Evolutionary conservation across 1,140 invertebrate species (phyloP).

Genomic region (Galendromus occidentalis): DNA sequence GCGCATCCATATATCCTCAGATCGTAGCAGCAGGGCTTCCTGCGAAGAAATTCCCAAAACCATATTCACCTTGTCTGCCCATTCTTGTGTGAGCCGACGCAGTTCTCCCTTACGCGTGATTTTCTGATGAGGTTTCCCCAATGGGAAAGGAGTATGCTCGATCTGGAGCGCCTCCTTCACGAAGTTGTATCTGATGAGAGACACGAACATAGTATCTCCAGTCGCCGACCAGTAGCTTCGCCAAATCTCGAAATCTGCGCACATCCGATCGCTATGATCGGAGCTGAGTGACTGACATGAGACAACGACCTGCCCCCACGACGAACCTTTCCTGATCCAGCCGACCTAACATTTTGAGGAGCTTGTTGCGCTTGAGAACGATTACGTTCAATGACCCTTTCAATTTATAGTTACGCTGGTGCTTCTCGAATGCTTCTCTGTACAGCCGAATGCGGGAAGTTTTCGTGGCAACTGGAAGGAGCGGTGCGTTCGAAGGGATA

Average conservation of each 20-base stretch:
- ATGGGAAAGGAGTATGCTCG: background rate
- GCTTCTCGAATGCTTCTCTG: background rate
- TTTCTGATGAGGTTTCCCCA: background rate
- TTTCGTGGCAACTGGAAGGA: background rate
- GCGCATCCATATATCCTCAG: no score
- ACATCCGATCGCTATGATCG: no score
- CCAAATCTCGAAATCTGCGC: no score
- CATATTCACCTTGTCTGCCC: background rate
- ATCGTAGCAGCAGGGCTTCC: no score
- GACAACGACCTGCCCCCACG: no score
- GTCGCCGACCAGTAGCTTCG: background rate
- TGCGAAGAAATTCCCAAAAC: no score
- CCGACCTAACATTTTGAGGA: background rate
- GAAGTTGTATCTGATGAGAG: background rate
- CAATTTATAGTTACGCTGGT: background rate
- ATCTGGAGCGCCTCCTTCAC: background rate
- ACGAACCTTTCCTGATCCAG: background rate
- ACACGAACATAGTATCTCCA: background rate
- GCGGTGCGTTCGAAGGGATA: no score
- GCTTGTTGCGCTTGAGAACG: background rate
- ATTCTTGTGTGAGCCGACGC: background rate
- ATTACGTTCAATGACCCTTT: background rate
- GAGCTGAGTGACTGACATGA: no score
- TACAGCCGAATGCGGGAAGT: background rate
- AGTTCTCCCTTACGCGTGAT: background rate